Evolutionary conservation across 2,797 vertebrate species (phyloP).

Genomic region (Alcedo atthis): DNA sequence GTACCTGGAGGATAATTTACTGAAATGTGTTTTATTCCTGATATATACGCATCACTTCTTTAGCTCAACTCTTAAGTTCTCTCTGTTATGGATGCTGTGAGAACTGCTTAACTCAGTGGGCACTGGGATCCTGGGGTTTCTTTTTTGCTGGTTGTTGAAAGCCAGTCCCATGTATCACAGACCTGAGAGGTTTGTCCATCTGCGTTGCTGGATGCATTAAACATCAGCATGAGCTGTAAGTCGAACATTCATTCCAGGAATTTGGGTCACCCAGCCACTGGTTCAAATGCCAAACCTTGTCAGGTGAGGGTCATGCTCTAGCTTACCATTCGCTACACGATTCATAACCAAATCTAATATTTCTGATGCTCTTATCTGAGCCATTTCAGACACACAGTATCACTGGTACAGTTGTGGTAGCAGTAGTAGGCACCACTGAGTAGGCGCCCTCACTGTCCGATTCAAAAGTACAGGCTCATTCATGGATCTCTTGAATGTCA

Average conservation of each 20-base stretch:
- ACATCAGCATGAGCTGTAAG: neutral
- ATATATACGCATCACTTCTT: neutral
- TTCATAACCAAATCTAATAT: neutral
- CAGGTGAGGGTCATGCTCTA: neutral
- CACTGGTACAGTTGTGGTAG: neutral
- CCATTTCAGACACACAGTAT: neutral
- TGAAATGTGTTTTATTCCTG: neutral
- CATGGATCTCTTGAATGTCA: neutral
- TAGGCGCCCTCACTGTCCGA: neutral
- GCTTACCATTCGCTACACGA: neutral
- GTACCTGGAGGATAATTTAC: neutral
- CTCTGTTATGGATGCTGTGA: neutral
- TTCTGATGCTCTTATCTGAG: neutral
- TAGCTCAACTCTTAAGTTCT: neutral
- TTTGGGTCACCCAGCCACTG: neutral
- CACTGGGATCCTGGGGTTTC: neutral
- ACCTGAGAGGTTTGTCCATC: neutral
- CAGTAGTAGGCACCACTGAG: neutral
- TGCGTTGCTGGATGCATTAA: rapidly evolving
- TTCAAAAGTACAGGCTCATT: neutral
- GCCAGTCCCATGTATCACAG: neutral
- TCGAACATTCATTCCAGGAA: neutral
- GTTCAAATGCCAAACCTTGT: neutral
- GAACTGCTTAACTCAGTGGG: rapidly evolving
- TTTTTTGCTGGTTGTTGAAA: neutral